phyloP scores from a whole-genome alignment of 2,113 vertebrate genomes.

The Oenanthe melanoleuca region DNA sequence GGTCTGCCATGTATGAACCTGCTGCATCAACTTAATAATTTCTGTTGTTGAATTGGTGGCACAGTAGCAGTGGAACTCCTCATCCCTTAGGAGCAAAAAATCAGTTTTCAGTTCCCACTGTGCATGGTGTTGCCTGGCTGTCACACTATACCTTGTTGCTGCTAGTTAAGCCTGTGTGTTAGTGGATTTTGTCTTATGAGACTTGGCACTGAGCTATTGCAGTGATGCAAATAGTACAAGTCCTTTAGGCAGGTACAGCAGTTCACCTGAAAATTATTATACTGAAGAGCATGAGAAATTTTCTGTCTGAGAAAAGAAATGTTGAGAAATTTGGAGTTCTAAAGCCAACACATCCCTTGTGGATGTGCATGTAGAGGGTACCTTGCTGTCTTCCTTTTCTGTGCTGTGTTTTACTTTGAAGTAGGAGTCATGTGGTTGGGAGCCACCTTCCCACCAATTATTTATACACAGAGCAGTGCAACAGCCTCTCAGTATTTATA shows the following conservation, averaged over 20 bases:
- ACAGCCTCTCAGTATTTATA: neutral
- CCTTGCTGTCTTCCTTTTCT: neutral
- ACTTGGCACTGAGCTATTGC: neutral
- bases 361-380: neutral
- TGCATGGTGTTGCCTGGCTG: neutral
- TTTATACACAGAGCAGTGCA: neutral
- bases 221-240: neutral
- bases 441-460: neutral
- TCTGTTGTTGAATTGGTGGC: neutral
- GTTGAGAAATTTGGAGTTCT: neutral
- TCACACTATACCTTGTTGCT: accelerated
- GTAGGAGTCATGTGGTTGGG: accelerated
- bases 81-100: neutral
- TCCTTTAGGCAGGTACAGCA: neutral
- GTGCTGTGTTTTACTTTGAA: neutral
- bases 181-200: neutral
- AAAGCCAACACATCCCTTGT: neutral
- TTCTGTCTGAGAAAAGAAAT: neutral
- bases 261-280: neutral
- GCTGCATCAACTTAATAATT: neutral
- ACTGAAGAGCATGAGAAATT: accelerated
- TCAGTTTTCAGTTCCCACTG: accelerated
- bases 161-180: neutral
- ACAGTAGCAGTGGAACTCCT: neutral
- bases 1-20: neutral